A percentile compares a stretch with the other conserved stretches of the same genome.
Evolutionary conservation across 1,140 invertebrate genomes (phyloP).

Genomic region (Cydia splendana): DNA sequence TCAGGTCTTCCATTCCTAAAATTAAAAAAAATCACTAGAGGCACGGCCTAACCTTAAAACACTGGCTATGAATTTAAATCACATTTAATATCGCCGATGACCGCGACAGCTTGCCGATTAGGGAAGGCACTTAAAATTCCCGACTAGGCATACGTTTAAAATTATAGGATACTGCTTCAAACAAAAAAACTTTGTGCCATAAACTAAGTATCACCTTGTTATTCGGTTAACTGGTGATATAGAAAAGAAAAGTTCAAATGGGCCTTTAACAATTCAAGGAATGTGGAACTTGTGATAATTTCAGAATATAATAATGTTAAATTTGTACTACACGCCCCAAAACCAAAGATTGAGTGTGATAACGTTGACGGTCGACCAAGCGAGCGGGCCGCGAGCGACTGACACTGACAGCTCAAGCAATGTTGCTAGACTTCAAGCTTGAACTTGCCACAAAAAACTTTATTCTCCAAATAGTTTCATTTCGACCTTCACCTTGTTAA

Average conservation of each 20-base stretch:
- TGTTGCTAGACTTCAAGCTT: constrained; percentile 20
- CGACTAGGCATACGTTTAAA: constrained; percentile 23
- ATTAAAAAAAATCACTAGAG: constrained; percentile 40
- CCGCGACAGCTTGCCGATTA: constrained; percentile 24
- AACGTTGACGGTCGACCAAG: not conserved
- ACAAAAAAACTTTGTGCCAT: constrained; percentile 11
- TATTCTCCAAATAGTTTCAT: not conserved
- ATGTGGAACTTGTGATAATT: not conserved
- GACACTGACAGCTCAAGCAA: constrained; percentile 16
- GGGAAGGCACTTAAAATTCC: constrained; percentile 22
- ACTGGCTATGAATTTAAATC: constrained; percentile 37
- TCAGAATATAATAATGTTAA: constrained; percentile 3
- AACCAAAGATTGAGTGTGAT: constrained; percentile 22
- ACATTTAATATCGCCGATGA: constrained; percentile 47
- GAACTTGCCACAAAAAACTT: not conserved
- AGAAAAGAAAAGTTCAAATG: not conserved
- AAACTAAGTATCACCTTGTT: constrained; percentile 22
- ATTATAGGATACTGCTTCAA: constrained; percentile 8
- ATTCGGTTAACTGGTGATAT: not conserved
- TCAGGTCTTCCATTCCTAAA: constrained; percentile 70
- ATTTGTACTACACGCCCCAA: constrained; percentile 26
- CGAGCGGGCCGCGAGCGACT: constrained; percentile 20
- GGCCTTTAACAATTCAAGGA: not conserved
- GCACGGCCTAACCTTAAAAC: constrained; percentile 37
- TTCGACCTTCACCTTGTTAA: not conserved